Evolutionary conservation across 2,113 vertebrate species (phyloP), one percentile per base, ranked within the genome.

Genomic region (Arvicanthis niloticus): DNA sequence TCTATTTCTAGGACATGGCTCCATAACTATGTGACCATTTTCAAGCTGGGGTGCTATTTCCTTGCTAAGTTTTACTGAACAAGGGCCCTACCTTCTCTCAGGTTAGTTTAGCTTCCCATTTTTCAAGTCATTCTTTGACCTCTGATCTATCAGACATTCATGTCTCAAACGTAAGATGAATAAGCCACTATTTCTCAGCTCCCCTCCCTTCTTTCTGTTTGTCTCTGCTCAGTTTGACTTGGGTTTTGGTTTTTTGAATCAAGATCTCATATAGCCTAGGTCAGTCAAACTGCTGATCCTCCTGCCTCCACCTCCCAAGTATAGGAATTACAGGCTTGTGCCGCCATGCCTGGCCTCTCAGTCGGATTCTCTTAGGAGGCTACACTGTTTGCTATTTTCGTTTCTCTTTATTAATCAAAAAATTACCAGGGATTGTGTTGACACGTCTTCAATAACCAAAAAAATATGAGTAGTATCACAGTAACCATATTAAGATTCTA

Each of bases 401-500:
- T 96, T 91, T 91, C 53, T 90, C 53, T 93, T 96, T 96, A 78
- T 10, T 73, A 53, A 67, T 75, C 77, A 75, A 51, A 89, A 96
- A 42, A 60, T 40, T 45, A 29, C 72, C 48, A 72, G 21, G 58
- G 37, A 67, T 68, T 53, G 11, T 58, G 37, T 76, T 29, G 5
- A 2, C 24, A 48, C 48, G 22, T 72, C 51, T 67, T 62, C 73
- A 31, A 65, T 91, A 89, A 75, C 73, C 78, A 86, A 56, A 93
- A 93, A 96, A 77, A 19, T 40, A 73, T 67, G 53, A 45, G 76
- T 10, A 58, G 78, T 58, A 58, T 81, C 78, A n/a, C 11, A n/a
- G 19, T 60, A 86, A 7, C 78, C 56, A 70, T 51, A 9, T 58
- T 68, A 15, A 77, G 91, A 80, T 26, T 92, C 34, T 56, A 84